Evolutionary conservation across 1,140 invertebrate species (phyloP).

Genomic region (Panonychus citri): DNA sequence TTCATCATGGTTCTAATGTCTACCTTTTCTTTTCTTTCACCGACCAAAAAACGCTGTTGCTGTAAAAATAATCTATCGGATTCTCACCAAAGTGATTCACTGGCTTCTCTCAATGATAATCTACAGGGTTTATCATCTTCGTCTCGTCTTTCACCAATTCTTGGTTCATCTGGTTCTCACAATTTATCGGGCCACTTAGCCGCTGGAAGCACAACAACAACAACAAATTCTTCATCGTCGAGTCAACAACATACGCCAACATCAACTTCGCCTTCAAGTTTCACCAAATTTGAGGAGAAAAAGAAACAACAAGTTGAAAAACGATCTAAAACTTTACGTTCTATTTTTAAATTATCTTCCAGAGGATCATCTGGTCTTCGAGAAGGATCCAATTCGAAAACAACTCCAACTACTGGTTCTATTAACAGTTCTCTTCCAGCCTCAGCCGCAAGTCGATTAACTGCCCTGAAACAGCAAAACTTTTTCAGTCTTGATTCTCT

Average conservation of each 20-base stretch:
- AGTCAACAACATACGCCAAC: neutral
- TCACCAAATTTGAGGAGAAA: slow-evolving; percentile 66
- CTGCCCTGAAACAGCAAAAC: neutral
- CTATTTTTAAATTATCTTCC: slow-evolving; percentile 38
- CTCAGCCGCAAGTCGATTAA: neutral
- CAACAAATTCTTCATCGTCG: neutral
- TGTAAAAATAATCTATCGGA: too few species aligned
- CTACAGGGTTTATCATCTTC: neutral
- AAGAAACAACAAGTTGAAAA: slow-evolving; percentile 57
- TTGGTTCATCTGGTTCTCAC: neutral
- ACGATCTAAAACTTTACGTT: slow-evolving; percentile 48
- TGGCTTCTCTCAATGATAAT: neutral
- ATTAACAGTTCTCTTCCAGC: neutral
- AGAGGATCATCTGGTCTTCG: slow-evolving; percentile 28
- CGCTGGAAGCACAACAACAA: too few species aligned
- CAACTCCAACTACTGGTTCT: neutral
- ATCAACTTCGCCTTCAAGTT: slow-evolving; percentile 21
- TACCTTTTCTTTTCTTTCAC: neutral
- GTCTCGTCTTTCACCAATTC: neutral
- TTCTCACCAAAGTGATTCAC: neutral
- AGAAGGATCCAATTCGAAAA: slow-evolving; percentile 6
- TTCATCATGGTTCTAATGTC: neutral
- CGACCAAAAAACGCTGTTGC: neutral
- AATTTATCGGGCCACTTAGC: too few species aligned
- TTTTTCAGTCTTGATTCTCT: slow-evolving; percentile 6